Percentiles rank a stretch among this genome's conserved stretches.
Evolutionary conservation across 2,797 vertebrate genomes (phyloP).

Genomic region (Bucorvus abyssinicus): DNA sequence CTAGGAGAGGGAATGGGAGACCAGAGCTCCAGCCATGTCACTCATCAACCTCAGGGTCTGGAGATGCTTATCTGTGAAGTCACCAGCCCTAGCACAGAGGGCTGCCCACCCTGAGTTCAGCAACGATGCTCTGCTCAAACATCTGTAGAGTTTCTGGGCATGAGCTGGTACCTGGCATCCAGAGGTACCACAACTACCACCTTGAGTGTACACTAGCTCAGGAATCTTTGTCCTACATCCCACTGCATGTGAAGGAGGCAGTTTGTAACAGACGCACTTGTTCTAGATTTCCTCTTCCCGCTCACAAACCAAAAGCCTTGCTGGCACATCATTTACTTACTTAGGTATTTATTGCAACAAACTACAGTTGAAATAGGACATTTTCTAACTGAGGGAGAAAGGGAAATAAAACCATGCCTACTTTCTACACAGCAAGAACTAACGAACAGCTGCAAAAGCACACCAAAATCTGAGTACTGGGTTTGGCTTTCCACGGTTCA

Average conservation of each 20-base stretch:
- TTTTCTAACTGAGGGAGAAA: background rate
- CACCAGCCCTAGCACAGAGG: background rate
- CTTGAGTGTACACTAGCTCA: background rate
- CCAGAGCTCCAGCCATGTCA: background rate
- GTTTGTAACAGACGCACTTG: background rate
- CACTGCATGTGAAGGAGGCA: background rate
- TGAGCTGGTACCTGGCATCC: background rate
- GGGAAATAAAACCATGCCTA: background rate
- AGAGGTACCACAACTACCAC: background rate
- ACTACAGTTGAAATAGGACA: background rate
- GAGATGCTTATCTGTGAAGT: background rate
- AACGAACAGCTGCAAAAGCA: constrained; percentile 54
- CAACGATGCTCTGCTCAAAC: background rate
- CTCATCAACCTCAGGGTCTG: background rate
- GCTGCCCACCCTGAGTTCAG: background rate
- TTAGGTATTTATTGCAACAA: background rate
- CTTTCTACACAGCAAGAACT: constrained; percentile 23
- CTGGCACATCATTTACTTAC: background rate
- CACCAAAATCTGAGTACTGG: constrained; percentile 18
- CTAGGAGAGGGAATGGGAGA: background rate
- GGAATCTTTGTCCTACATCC: background rate
- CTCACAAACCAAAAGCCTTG: background rate
- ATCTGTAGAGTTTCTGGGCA: background rate
- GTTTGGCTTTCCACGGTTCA: constrained; percentile 29
- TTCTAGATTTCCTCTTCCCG: background rate